phyloP scores from a whole-genome alignment of 2,797 vertebrate genomes.

The Spizella passerina region DNA sequence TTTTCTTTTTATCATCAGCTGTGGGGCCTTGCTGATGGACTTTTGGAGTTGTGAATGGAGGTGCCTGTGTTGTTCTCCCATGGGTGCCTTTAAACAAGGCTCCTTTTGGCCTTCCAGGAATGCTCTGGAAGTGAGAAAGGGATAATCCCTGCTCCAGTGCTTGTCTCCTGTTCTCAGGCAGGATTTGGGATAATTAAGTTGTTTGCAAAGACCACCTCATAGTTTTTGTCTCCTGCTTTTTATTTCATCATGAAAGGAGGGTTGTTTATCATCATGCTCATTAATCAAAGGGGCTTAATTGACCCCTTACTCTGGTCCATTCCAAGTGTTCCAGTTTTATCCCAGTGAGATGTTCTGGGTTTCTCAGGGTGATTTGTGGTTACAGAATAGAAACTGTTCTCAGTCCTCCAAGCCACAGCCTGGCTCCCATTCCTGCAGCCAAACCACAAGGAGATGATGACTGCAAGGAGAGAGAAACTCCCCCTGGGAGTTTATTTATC shows the following conservation, averaged over 20 bases:
- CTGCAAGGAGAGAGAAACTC: background rate
- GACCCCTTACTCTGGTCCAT: background rate
- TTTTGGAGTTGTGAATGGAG: background rate
- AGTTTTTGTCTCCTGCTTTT: background rate
- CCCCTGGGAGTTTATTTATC: background rate
- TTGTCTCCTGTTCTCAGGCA: background rate
- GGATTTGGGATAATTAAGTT: background rate
- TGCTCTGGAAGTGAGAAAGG: background rate
- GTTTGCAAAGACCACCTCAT: accelerated
- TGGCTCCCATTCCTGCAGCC: background rate
- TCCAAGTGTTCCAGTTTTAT: background rate
- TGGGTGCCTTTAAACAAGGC: background rate
- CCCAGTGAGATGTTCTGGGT: background rate
- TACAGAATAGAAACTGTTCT: background rate
- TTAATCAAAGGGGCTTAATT: background rate
- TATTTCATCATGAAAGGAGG: background rate
- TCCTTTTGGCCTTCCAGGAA: background rate
- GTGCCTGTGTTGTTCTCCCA: background rate
- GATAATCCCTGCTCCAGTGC: background rate
- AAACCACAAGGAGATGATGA: background rate
- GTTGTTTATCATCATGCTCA: background rate
- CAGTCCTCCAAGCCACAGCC: background rate
- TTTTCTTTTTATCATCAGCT: background rate
- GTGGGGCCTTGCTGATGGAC: background rate
- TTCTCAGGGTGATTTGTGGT: background rate